phyloP scores from a whole-genome alignment of 2,888 invertebrate species.

The Molanna angustata region DNA sequence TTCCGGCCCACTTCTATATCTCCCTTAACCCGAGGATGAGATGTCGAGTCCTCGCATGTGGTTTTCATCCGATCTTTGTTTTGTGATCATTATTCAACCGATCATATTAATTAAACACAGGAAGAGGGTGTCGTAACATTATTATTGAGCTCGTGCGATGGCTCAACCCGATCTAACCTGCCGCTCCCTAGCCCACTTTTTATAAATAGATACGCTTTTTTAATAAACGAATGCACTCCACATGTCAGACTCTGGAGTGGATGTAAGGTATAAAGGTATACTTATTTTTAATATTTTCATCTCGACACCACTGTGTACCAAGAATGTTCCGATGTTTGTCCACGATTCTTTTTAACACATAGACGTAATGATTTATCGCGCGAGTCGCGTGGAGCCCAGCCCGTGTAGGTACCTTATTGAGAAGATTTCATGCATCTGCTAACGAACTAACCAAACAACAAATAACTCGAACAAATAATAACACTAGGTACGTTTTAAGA shows the following conservation, averaged over 20 bases:
- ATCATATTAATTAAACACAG: slow-evolving; percentile 26
- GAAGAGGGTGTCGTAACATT: slow-evolving; percentile 9
- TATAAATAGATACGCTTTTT: background rate
- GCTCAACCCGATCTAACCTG: background rate
- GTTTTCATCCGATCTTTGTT: slow-evolving; percentile 20
- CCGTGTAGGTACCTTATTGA: no score
- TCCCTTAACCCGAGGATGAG: slow-evolving; percentile 1
- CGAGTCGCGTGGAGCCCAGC: slow-evolving; percentile 18
- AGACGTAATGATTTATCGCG: slow-evolving; percentile 9
- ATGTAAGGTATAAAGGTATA: no score
- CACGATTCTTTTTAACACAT: background rate
- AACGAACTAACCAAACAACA: slow-evolving; percentile 22
- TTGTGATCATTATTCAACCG: slow-evolving; percentile 8
- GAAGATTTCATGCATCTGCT: slow-evolving; percentile 29
- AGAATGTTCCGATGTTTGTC: background rate
- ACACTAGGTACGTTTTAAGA: slow-evolving; percentile 11
- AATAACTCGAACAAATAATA: slow-evolving; percentile 25
- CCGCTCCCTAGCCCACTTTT: background rate
- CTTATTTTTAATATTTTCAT: no score
- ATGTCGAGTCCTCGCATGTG: slow-evolving; percentile 16
- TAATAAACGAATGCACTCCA: background rate
- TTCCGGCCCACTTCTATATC: slow-evolving; percentile 29
- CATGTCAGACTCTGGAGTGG: no score
- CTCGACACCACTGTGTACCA: no score
- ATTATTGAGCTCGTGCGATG: background rate